phyloP scores from a whole-genome alignment of 2,888 invertebrate genomes.

The Aphodius granarius region DNA sequence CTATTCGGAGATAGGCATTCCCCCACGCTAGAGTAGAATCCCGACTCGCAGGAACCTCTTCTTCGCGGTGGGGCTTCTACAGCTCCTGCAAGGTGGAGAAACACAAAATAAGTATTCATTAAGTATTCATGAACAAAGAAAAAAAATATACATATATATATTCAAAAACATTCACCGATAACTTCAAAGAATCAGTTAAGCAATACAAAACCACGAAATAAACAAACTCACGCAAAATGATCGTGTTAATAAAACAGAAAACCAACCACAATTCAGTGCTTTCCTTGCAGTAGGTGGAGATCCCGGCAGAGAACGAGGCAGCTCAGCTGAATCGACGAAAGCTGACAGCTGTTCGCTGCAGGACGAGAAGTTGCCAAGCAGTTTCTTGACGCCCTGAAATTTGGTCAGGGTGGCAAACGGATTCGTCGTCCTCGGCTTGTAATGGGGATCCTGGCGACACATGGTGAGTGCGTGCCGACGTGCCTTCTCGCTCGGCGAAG shows the following conservation, averaged over 20 bases:
- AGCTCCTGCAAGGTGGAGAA: slow-evolving; percentile 30
- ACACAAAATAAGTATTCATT: neutral
- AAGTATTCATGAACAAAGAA: neutral
- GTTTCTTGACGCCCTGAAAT: slow-evolving; percentile 80
- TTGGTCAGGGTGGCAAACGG: slow-evolving; percentile 75
- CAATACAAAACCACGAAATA: neutral
- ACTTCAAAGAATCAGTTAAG: neutral
- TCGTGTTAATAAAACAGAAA: neutral
- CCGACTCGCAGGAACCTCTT: slow-evolving; percentile 85
- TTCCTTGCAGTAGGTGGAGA: slow-evolving; percentile 56
- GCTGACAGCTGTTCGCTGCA: slow-evolving; percentile 79
- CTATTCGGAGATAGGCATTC: slow-evolving; percentile 52
- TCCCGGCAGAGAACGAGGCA: slow-evolving; percentile 57
- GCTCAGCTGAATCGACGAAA: slow-evolving; percentile 51
- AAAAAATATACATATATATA: neutral
- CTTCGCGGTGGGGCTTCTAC: slow-evolving; percentile 57
- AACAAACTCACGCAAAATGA: neutral
- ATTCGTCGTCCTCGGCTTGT: slow-evolving; percentile 71
- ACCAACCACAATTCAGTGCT: slow-evolving; percentile 32
- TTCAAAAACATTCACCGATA: neutral
- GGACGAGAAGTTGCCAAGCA: slow-evolving; percentile 78
- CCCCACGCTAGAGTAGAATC: slow-evolving; percentile 86
- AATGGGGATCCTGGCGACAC: slow-evolving; percentile 82
- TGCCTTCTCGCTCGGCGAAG: slow-evolving; percentile 74
- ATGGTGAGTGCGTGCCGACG: slow-evolving; percentile 76